Evolutionary conservation across 2,797 vertebrate genomes (phyloP).

Genomic region (Australoheros facetus): DNA sequence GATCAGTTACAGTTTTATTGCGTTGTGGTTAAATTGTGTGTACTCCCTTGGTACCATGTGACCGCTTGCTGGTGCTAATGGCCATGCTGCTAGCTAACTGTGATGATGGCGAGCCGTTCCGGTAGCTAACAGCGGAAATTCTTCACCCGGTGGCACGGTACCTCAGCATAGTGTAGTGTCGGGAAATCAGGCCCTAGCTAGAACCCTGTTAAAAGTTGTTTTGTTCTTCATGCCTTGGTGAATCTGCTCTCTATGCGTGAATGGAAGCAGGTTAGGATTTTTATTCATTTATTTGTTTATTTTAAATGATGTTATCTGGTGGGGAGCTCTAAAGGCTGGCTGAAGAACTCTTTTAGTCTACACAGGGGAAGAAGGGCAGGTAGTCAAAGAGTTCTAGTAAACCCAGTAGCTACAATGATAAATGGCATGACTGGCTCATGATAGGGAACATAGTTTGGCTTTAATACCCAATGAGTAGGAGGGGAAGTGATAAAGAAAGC

Average conservation of each 20-base stretch:
- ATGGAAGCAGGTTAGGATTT: neutral
- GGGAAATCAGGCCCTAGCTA: too few species aligned
- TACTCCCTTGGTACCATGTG: too few species aligned
- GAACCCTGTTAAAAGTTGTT: too few species aligned
- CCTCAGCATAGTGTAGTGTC: too few species aligned
- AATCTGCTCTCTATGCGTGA: neutral
- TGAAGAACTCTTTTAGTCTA: slow-evolving; percentile 19
- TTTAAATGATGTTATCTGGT: neutral
- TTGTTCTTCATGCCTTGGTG: neutral
- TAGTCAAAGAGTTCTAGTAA: slow-evolving; percentile 24
- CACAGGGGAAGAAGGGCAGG: slow-evolving; percentile 36
- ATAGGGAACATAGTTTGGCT: slow-evolving; percentile 86
- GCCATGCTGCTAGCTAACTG: too few species aligned
- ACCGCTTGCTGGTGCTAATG: too few species aligned
- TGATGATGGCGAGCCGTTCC: too few species aligned
- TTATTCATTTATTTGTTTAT: neutral
- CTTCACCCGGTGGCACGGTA: too few species aligned
- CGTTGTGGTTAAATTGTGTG: too few species aligned
- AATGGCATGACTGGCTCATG: slow-evolving; percentile 49
- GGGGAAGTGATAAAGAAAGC: slow-evolving; percentile 94
- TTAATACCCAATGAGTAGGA: slow-evolving; percentile 83
- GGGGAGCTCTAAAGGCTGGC: neutral
- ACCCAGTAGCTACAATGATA: slow-evolving; percentile 38
- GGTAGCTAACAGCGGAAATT: too few species aligned
- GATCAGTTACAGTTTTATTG: neutral